These are phyloP conservation scores for Pyxicephalus adspersus DNA, from an alignment of 2,113 vertebrate species.

Conservation along the genomic window DNA sequence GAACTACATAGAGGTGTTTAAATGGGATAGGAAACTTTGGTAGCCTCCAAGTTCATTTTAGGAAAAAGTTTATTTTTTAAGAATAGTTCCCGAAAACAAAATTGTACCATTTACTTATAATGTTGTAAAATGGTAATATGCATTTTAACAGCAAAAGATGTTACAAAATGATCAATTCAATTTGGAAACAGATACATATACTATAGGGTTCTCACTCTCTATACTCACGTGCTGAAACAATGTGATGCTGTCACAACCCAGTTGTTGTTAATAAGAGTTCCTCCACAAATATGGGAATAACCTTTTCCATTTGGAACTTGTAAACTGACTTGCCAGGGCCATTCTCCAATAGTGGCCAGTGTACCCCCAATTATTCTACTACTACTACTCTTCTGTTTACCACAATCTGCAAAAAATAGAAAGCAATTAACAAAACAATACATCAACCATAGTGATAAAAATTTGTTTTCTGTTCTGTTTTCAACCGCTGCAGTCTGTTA, in stretches of 20 bases:
- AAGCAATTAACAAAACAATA: not conserved
- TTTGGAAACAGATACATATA: too few relatives aligned
- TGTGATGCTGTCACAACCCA: conserved; percentile 89
- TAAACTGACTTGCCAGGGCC: conserved; percentile 92
- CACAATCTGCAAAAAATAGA: conserved; percentile 78
- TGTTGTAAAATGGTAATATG: too few relatives aligned
- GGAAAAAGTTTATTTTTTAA: too few relatives aligned
- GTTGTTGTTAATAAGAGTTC: conserved; percentile 79
- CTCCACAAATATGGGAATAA: conserved; percentile 82
- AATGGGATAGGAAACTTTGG: too few relatives aligned
- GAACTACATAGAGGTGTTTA: too few relatives aligned
- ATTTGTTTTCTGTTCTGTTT: too few relatives aligned
- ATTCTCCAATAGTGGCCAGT: conserved; percentile 71
- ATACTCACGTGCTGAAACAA: conserved; percentile 87
- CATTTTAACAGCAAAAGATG: too few relatives aligned
- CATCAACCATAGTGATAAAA: not conserved
- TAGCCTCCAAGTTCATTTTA: too few relatives aligned
- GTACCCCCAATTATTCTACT: conserved; percentile 83
- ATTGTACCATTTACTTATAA: too few relatives aligned
- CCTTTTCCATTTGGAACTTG: conserved; percentile 64
- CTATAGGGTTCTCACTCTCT: not conserved
- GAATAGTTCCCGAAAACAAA: too few relatives aligned
- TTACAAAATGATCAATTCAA: too few relatives aligned
- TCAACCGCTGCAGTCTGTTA: too few relatives aligned
- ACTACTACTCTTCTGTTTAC: conserved; percentile 69